phyloP scores from a whole-genome alignment of 2,888 invertebrate species.

The Amaurobius ferox region DNA sequence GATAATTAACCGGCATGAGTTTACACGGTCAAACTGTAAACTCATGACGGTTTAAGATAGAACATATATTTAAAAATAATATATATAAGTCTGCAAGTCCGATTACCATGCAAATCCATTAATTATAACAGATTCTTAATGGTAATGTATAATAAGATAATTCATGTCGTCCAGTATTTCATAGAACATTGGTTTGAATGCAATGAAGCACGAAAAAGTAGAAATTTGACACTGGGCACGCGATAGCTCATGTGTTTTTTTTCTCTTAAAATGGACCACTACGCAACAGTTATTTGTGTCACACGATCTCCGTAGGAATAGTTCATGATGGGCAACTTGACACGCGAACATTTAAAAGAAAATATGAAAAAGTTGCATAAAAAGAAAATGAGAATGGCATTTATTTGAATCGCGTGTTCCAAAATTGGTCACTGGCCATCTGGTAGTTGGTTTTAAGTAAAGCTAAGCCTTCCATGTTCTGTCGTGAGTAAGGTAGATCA shows the following conservation, averaged over 20 bases:
- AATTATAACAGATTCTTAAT: too few relatives aligned
- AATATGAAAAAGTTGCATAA: background rate
- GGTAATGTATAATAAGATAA: too few relatives aligned
- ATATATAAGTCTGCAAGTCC: too few relatives aligned
- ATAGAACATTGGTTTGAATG: background rate
- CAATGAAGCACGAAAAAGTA: background rate
- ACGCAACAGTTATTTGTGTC: slow-evolving; percentile 5
- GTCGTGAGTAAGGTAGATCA: too few relatives aligned
- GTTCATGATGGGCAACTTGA: background rate
- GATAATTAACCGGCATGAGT: too few relatives aligned
- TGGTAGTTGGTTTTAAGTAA: too few relatives aligned
- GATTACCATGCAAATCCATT: too few relatives aligned
- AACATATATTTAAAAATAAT: too few relatives aligned
- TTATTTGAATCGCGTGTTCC: background rate
- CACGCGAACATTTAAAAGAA: background rate
- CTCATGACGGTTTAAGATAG: too few relatives aligned
- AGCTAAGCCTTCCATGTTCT: too few relatives aligned
- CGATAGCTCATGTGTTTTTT: background rate
- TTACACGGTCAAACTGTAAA: too few relatives aligned
- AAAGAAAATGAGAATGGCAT: background rate
- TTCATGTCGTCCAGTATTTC: too few relatives aligned
- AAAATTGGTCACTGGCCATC: background rate
- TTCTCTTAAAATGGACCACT: background rate
- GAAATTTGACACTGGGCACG: background rate
- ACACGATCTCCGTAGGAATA: background rate